A percentile compares a stretch with the other conserved stretches of the same genome.
Evolutionary conservation across 2,113 vertebrate species (phyloP).

Genomic region (Malurus elegans): DNA sequence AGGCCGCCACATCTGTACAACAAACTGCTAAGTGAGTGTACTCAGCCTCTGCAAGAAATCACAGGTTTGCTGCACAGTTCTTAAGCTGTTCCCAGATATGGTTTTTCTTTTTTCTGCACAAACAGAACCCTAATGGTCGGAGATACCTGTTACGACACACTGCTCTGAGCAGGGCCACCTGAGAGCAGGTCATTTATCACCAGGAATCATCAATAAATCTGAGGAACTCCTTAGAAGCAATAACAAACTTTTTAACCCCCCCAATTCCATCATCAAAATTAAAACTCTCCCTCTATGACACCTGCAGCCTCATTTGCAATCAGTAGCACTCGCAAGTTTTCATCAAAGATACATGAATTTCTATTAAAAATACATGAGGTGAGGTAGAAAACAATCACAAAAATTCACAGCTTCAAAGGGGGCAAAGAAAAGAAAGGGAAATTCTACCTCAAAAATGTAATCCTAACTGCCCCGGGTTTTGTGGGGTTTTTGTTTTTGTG

Average conservation of each 20-base stretch:
- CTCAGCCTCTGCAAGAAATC: not conserved
- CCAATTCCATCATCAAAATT: not conserved
- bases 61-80: not conserved
- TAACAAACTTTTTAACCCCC: not conserved
- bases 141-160: not conserved
- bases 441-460: not conserved
- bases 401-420: not conserved
- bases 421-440: not conserved
- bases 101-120: not conserved
- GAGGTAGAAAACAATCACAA: not conserved
- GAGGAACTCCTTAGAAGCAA: not conserved
- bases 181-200: not conserved
- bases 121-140: not conserved
- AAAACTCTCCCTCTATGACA: not conserved
- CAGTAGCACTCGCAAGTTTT: not conserved
- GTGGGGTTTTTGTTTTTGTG: too few relatives aligned
- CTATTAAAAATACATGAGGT: not conserved
- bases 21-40: not conserved
- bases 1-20: fast-evolving
- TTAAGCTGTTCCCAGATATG: not conserved
- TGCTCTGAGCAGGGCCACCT: not conserved
- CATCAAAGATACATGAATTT: not conserved
- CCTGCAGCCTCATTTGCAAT: not conserved
- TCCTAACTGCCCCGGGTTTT: not conserved
- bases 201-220: not conserved